phyloP scores from a whole-genome alignment of 2,113 vertebrate genomes.

The Canis aureus region DNA sequence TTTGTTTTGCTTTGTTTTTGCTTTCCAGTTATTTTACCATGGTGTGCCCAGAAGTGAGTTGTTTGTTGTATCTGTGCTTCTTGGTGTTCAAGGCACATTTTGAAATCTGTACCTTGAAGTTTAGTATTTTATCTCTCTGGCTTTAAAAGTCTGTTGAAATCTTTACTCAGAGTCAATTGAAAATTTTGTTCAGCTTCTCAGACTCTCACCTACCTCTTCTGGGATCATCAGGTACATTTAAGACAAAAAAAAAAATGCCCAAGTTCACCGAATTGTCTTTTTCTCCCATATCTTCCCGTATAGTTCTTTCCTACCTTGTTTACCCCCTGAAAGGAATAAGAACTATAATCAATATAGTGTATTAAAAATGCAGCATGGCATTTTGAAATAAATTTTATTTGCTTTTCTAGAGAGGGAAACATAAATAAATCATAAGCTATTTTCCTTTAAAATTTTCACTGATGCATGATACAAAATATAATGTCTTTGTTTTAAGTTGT shows the following conservation, averaged over 20 bases:
- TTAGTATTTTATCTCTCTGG: neutral
- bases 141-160: neutral
- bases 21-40: neutral
- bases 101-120: neutral
- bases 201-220: neutral
- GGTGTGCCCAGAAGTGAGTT: neutral
- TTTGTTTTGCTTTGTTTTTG: neutral
- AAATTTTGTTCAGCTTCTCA: neutral
- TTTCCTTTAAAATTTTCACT: slow-evolving; percentile 32
- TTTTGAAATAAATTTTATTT: slow-evolving; percentile 64
- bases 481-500: neutral
- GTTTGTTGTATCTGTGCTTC: neutral
- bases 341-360: slow-evolving; percentile 13
- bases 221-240: neutral
- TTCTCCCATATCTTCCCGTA: neutral
- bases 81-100: neutral
- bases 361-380: slow-evolving; percentile 19
- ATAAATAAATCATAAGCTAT: slow-evolving; percentile 27
- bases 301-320: neutral
- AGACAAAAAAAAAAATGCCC: neutral
- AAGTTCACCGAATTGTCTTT: neutral
- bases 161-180: neutral
- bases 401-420: neutral
- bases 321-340: slow-evolving; percentile 11
- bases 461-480: neutral